phyloP scores from a whole-genome alignment of 1,140 invertebrate species.

The Whitmania pigra region DNA sequence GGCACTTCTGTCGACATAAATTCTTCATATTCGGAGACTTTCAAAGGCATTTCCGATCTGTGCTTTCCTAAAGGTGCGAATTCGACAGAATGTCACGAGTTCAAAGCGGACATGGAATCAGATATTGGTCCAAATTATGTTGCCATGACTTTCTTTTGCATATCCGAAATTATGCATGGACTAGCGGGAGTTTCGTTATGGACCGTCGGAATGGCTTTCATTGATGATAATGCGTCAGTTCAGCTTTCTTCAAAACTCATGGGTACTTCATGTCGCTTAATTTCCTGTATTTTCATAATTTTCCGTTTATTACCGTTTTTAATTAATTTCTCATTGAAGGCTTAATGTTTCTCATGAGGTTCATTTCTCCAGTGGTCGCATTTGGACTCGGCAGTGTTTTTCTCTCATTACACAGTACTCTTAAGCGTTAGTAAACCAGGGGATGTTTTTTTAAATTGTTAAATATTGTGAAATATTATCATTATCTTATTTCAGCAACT shows the following conservation, averaged over 20 bases:
- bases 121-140: constrained; percentile 6
- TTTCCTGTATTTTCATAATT: too few species aligned
- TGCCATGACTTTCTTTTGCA: not conserved
- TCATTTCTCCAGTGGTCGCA: constrained; percentile 10
- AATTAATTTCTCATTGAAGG: not conserved
- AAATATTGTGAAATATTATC: too few species aligned
- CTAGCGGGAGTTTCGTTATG: not conserved
- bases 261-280: not conserved
- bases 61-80: too few species aligned
- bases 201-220: constrained; percentile 10
- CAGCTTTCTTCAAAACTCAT: constrained; percentile 1
- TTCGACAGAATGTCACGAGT: not conserved
- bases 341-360: not conserved
- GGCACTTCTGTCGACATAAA: not conserved
- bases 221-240: not conserved
- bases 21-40: not conserved
- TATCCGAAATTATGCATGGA: not conserved
- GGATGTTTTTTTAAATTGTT: not conserved
- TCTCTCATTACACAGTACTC: not conserved
- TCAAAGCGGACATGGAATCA: not conserved
- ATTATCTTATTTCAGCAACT: constrained; percentile 26
- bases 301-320: too few species aligned
- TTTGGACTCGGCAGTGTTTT: constrained; percentile 9
- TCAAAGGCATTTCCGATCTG: too few species aligned
- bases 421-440: not conserved